Conservation (phyloP, 2,797 vertebrate species). For the Pogoniulus pusillus region DNA sequence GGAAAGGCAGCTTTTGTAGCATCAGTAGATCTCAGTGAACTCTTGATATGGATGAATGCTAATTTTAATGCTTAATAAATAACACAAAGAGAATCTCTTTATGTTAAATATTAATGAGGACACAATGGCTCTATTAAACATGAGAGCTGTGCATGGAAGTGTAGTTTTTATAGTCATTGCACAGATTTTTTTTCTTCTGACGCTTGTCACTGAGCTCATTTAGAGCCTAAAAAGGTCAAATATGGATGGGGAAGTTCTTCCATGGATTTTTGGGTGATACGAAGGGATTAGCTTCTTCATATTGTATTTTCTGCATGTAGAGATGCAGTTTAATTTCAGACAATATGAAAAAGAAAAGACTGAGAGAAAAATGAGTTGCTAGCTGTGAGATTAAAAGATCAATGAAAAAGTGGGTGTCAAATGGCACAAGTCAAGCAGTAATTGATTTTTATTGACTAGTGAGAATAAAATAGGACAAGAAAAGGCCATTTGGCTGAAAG, state of each 20-base stretch:
- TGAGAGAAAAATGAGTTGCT: background rate
- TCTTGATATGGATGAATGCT: background rate
- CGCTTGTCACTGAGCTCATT: background rate
- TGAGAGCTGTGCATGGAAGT: background rate
- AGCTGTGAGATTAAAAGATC: background rate
- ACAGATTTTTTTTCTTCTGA: background rate
- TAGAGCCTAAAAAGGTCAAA: background rate
- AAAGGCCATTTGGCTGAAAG: background rate
- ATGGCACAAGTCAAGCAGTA: background rate
- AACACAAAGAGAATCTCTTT: background rate
- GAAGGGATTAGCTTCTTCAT: background rate
- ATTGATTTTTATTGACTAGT: constrained; percentile 11
- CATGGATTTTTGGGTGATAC: background rate
- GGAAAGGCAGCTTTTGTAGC: background rate
- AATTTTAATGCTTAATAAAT: background rate
- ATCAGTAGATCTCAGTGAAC: background rate
- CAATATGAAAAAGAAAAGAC: background rate
- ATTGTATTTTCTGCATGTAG: background rate
- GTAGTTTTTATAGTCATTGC: background rate
- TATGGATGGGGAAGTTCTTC: background rate
- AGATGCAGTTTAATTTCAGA: background rate
- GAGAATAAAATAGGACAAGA: background rate
- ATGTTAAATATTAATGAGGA: background rate
- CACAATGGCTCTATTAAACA: background rate
- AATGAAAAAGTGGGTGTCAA: background rate